phyloP scores from a whole-genome alignment of 53 echinoderm and acorn worm species.

The Holothuria leucospilota region DNA sequence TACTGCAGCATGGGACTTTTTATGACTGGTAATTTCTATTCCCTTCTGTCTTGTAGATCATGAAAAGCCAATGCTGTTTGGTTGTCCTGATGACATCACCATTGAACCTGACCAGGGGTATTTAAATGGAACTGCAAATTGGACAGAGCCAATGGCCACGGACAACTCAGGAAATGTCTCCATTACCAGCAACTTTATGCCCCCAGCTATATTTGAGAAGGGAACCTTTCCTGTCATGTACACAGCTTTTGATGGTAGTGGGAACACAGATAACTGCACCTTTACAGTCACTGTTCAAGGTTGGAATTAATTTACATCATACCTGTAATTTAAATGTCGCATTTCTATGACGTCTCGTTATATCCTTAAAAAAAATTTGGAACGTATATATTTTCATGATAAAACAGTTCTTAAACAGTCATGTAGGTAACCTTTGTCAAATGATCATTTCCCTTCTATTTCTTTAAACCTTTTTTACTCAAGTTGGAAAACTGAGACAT shows the following conservation, averaged over 20 bases:
- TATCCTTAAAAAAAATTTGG: too few species aligned
- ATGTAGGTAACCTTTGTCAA: too few species aligned
- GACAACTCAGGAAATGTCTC: constrained; percentile 58
- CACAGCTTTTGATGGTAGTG: constrained; percentile 46
- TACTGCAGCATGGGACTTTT: too few species aligned
- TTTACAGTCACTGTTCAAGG: constrained; percentile 68
- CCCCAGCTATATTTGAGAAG: constrained; percentile 34
- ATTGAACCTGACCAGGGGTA: constrained; percentile 52
- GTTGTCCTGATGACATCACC: constrained; percentile 57
- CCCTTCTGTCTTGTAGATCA: constrained; percentile 39
- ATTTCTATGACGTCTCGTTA: too few species aligned
- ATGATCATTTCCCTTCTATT: too few species aligned
- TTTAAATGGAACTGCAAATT: constrained; percentile 50
- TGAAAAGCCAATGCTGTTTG: constrained; percentile 56
- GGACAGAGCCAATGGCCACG: constrained; percentile 58
- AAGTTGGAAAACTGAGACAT: too few species aligned
- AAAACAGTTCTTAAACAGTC: too few species aligned
- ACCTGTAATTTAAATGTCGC: background rate
- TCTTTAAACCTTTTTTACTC: too few species aligned
- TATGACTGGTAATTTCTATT: too few species aligned
- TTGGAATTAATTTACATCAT: background rate
- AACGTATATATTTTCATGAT: background rate
- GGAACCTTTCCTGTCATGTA: constrained; percentile 30
- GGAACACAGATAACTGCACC: constrained; percentile 51
- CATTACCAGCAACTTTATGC: constrained; percentile 10